phyloP scores from a whole-genome alignment of 2,888 invertebrate species.

The Amiota communis region DNA sequence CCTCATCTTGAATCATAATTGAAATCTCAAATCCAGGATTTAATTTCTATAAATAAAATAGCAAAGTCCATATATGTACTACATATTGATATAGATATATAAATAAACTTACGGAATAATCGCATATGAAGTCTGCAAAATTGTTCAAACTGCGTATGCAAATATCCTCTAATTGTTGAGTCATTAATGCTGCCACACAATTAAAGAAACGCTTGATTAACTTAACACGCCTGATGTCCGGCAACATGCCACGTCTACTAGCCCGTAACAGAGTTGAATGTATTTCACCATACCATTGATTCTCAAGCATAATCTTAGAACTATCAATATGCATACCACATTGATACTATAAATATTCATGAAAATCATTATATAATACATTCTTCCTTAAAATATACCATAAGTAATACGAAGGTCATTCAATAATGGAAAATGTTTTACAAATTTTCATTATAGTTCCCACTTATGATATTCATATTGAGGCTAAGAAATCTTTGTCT shows the following conservation, averaged over 20 bases:
- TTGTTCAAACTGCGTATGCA: constrained; percentile 86
- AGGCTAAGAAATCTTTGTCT: too few species aligned
- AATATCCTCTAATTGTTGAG: constrained; percentile 86
- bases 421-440: constrained; percentile 11
- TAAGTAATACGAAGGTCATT: too few species aligned
- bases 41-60: constrained; percentile 74
- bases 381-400: too few species aligned
- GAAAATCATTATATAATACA: too few species aligned
- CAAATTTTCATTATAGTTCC: not conserved
- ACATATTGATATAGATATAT: not conserved
- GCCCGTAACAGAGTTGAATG: constrained; percentile 75
- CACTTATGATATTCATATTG: too few species aligned
- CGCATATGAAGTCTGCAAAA: constrained; percentile 84
- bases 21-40: constrained; percentile 79
- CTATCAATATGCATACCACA: constrained; percentile 79
- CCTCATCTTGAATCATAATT: constrained; percentile 72
- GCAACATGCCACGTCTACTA: constrained; percentile 79
- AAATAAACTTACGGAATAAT: constrained; percentile 79
- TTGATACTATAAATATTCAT: constrained; percentile 49
- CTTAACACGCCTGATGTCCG: constrained; percentile 78
- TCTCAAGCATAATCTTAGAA: constrained; percentile 79
- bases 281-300: constrained; percentile 74
- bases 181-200: constrained; percentile 90
- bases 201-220: constrained; percentile 87
- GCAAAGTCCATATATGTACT: not conserved